phyloP scores from a whole-genome alignment of 2,797 vertebrate species.

The Tragopan temminckii region DNA sequence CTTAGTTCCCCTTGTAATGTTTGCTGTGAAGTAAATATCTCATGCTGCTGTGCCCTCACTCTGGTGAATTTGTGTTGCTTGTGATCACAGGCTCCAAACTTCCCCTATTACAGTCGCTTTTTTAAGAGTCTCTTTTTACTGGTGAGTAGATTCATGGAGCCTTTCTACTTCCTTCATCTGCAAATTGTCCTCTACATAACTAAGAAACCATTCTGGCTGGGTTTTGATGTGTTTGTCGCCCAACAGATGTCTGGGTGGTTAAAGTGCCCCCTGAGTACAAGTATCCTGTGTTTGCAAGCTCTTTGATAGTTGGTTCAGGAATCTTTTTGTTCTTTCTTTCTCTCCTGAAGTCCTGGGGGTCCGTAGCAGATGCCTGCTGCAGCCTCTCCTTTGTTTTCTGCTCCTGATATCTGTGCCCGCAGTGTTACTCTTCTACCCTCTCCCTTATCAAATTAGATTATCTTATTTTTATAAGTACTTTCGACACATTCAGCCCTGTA shows the following conservation, averaged over 20 bases:
- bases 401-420: constrained; percentile 44
- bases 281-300: constrained; percentile 70
- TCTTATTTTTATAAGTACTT: constrained; percentile 26
- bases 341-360: constrained; percentile 59
- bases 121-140: constrained; percentile 26
- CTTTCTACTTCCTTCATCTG: constrained; percentile 68
- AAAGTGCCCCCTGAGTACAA: constrained; percentile 74
- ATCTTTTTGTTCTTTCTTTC: constrained; percentile 71
- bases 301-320: constrained; percentile 72
- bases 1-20: background rate
- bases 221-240: constrained; percentile 70
- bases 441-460: constrained; percentile 60
- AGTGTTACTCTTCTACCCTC: constrained; percentile 37
- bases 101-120: background rate
- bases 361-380: constrained; percentile 59
- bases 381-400: constrained; percentile 59
- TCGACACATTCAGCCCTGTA: background rate
- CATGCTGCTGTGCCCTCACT: accelerated
- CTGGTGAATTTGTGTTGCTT: background rate
- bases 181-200: constrained; percentile 64
- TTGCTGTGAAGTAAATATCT: background rate
- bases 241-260: constrained; percentile 76
- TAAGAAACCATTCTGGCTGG: constrained; percentile 40
- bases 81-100: constrained; percentile 51
- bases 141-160: background rate